Evolutionary conservation across 2,797 vertebrate genomes (phyloP).

Genomic region (Microhierax caerulescens): DNA sequence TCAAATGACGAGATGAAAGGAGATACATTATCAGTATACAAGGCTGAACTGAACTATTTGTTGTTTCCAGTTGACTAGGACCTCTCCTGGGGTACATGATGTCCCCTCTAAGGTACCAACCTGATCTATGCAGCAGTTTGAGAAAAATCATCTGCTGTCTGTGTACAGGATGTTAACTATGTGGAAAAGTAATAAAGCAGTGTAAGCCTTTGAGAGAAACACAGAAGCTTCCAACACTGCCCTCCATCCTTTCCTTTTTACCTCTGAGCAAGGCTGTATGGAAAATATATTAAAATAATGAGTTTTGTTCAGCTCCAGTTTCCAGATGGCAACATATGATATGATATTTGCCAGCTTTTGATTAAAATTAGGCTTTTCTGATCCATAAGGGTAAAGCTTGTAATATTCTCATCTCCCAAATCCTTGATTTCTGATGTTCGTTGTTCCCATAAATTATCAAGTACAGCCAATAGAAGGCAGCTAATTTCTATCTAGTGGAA

Average conservation of each 20-base stretch:
- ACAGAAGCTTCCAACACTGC: background rate
- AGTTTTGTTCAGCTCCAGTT: background rate
- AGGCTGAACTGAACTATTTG: background rate
- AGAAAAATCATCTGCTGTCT: background rate
- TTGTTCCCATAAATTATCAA: slow-evolving; percentile 11
- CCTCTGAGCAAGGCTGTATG: background rate
- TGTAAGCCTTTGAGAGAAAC: background rate
- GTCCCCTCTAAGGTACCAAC: background rate
- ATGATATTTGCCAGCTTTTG: background rate
- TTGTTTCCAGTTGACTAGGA: background rate
- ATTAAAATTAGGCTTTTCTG: slow-evolving; percentile 33
- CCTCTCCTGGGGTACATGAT: background rate
- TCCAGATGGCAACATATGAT: slow-evolving; percentile 5
- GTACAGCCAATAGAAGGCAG: background rate
- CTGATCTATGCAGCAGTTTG: background rate
- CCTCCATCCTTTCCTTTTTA: background rate
- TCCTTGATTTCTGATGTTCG: slow-evolving; percentile 18
- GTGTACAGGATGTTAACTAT: background rate
- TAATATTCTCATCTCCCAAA: slow-evolving; percentile 20
- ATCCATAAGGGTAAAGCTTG: background rate
- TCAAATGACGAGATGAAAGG: slow-evolving; percentile 55
- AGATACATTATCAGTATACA: background rate
- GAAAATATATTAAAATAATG: slow-evolving; percentile 20
- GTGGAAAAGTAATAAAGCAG: slow-evolving; percentile 39
- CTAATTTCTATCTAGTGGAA: slow-evolving; percentile 2